Base-by-base conservation (phyloP, 92 coral and sea anemone species). In the Paragorgia papillata region DNA sequence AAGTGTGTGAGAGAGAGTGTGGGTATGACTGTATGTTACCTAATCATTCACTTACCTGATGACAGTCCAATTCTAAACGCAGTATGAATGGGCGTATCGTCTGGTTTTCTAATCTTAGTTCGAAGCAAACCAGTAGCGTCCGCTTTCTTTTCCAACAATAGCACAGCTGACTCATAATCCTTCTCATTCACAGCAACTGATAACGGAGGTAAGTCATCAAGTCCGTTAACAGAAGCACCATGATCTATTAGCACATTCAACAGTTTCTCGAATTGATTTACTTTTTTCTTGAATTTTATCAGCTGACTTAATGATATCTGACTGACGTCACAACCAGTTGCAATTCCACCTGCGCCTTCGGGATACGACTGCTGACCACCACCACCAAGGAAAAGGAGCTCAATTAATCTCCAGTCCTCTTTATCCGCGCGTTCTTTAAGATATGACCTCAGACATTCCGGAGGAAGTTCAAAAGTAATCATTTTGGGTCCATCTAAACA, bases 261-360 rank as follows among this genome's bases (percentile, higher is more conserved):
- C 43, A 37, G 10, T 37, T 37, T 37, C 43, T 37, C 6, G 4
- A 37, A 37, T 4, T 37, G 4, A 37, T 37, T 37, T 37, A 4
- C 43, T 37, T 37, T 37, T 37, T 37, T 37, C 43, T 37, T 37
- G 43, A 10, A 83, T 1, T 78, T 39, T 31, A 92, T 66, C 17
- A 90, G 59, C 46, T 85, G 89, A 43, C 88, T 91, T 46, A 92
- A 75, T 3, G 97, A 90, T 30, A 92, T 82, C 28, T 30, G 29
- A 0, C 59, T 60, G 43, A 37, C 43, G 34, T 92, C 97, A 73
- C 96, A 92, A 26, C 96, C 94, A 54, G 90, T 96, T 12, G 87
- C 43, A 4, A 37, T 4, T 37, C 43, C 43, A 37, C 43, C 43
- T 4, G 43, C 43, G 43, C 43, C 43, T 37, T 37, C 43, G 10